Base-by-base conservation (phyloP, 2,797 vertebrate genomes). In the Crenuchus spilurus region DNA sequence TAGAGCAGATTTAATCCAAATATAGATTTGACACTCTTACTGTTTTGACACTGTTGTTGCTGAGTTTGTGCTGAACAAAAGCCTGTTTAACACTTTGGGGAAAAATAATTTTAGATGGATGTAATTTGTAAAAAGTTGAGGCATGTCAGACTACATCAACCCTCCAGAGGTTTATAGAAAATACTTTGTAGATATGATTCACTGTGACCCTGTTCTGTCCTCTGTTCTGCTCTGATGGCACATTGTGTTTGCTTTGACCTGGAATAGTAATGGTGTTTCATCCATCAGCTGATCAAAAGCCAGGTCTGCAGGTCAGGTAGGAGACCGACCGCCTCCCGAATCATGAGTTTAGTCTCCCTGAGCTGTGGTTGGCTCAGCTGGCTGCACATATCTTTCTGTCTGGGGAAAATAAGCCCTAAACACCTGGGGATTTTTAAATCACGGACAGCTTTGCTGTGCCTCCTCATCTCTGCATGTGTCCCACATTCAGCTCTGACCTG, bases 341-440 rank as follows among this genome's bases (percentile, higher is more conserved):
- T 37, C 10, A 18, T 16, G 24, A 58, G 22, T 73, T 70, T 70
- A 60, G 60, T 73, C 64, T 74, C 35, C 31, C 24, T 55, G 57
- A 55, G 22, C 9, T 2, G 3, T 37, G 51, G 16, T 41, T n/a
- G 7, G 26, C 39, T 75, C 37, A 46, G n/a, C 42, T 58, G 66
- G 49, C 60, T 60, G 31, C 52, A 74, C 30, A 41, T 57, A 49
- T n/a, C 30, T 37, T 74, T 74, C 39, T 72, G 30, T 41, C 49
- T 16, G 8, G 28, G 37, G 14, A 30, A 77, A 72, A 35, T 57
- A 61, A 62, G 31, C 30, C 51, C 24, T 3, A 46, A 33, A 62
- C 74, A 70, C 22, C 61, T 76, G 48, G 39, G 28, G 37, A 42
- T 51, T 77, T 63, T 66, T 60, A 46, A 4, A 67, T 22, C 1